phyloP scores from a whole-genome alignment of 2,797 vertebrate genomes.

The Pangasius krempfi region DNA sequence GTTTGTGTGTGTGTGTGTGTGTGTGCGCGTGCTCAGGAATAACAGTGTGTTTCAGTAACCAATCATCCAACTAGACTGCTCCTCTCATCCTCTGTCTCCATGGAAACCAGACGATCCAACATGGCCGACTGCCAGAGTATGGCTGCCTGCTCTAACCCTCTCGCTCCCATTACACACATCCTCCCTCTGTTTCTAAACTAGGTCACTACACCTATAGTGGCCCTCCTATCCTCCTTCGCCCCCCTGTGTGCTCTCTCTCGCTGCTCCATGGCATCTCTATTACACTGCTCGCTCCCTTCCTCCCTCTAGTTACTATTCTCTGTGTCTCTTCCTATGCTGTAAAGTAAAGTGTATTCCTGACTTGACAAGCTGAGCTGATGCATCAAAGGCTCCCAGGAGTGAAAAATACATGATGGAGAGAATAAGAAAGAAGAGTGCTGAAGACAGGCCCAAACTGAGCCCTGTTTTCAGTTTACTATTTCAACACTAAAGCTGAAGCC shows the following conservation, averaged over 20 bases:
- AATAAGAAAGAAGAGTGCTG: slow-evolving; percentile 34
- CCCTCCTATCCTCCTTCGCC: slow-evolving; percentile 24
- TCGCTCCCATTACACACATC: slow-evolving; percentile 56
- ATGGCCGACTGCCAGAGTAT: slow-evolving; percentile 58
- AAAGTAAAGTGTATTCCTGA: slow-evolving; percentile 54
- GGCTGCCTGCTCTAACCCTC: slow-evolving; percentile 35
- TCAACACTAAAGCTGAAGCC: slow-evolving; percentile 31
- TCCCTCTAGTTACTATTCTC: slow-evolving; percentile 37
- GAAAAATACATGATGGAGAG: slow-evolving; percentile 52
- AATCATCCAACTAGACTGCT: slow-evolving; percentile 45
- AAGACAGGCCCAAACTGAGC: slow-evolving; percentile 16
- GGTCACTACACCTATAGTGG: slow-evolving; percentile 61
- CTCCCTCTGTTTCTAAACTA: slow-evolving; percentile 63
- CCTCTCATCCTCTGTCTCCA: slow-evolving; percentile 60
- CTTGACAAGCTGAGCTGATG: slow-evolving; percentile 56
- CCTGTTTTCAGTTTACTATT: slow-evolving; percentile 37
- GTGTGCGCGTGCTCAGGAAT: background rate
- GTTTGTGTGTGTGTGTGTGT: background rate
- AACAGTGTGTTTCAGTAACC: slow-evolving; percentile 33
- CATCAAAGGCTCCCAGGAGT: slow-evolving; percentile 49
- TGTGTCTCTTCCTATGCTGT: slow-evolving; percentile 31
- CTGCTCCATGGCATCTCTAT: slow-evolving; percentile 5
- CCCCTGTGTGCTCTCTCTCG: background rate
- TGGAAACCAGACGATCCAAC: slow-evolving; percentile 64
- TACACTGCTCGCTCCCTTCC: slow-evolving; percentile 25